These are phyloP conservation scores for Cochlearius cochlearius DNA, from an alignment of 2,113 vertebrate genomes.

Conservation along the genomic window DNA sequence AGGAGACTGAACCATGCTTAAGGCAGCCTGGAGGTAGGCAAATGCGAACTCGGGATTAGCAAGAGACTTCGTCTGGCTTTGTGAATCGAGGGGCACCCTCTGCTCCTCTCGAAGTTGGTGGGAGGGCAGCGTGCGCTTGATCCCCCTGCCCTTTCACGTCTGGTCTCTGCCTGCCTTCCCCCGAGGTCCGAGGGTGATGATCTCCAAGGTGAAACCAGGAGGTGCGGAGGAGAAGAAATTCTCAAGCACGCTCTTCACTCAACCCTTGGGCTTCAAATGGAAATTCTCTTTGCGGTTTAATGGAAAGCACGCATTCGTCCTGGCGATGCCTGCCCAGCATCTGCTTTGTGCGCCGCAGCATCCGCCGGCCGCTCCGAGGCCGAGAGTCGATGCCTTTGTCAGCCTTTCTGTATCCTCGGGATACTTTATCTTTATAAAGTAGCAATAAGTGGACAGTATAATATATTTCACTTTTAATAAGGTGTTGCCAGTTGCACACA, in stretches of 20 bases:
- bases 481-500: conserved; percentile 75
- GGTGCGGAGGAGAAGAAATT: neutral
- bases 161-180: neutral
- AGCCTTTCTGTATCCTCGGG: conserved; percentile 18
- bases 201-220: neutral
- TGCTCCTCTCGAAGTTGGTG: neutral
- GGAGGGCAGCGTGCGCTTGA: neutral
- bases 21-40: neutral
- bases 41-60: rapidly evolving
- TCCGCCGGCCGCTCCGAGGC: neutral
- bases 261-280: neutral
- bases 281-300: neutral
- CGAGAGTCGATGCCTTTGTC: conserved; percentile 25
- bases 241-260: neutral
- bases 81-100: neutral
- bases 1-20: neutral
- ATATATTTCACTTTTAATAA: conserved; percentile 83
- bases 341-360: neutral
- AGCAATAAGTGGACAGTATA: conserved; percentile 73
- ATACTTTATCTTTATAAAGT: conserved; percentile 77
- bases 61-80: neutral
- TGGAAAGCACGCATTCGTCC: neutral
- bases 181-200: neutral
- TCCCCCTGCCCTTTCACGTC: neutral
- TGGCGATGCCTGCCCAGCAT: neutral